Evolutionary conservation across 2,888 invertebrate genomes (phyloP), one percentile per base, ranked within the genome.

Genomic region (Belgica antarctica): DNA sequence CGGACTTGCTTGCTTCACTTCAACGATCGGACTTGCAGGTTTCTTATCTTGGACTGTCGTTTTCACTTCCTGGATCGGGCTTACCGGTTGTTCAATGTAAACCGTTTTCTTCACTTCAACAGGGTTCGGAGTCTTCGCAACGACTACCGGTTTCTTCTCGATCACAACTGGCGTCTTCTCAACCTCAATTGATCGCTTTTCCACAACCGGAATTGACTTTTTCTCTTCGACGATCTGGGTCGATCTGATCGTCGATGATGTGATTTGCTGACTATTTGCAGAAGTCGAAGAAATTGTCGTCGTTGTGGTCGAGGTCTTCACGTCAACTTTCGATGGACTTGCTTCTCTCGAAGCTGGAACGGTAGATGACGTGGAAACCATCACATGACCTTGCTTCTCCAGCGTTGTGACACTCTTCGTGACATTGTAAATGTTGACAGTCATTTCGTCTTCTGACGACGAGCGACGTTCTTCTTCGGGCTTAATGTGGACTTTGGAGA

Each of bases 351-450:
- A n/a, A n/a, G n/a, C n/a, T n/a, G n/a, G n/a, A n/a, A n/a, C n/a
- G n/a, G n/a, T n/a, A n/a, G n/a, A n/a, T 2, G 41, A 41, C 4
- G 41, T 41, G 12, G 41, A 41, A 5, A 52, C 52, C 3, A 15
- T 52, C 47, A 66, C 28, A 8, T 19, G 36, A n/a, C 27, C 17
- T 31, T 41, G 31, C 28, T 68, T 68, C 15, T 68, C 68, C 27
- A 27, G n/a, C 22, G 52, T 68, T 24, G 57, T 57, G 31, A 68
- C 57, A 46, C 68, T 68, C 24, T 68, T 68, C 27, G 41, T 65
- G 7, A 70, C 28, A 25, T 70, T 70, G 15, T 70, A 70, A 41
- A 70, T 61, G 28, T 70, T 70, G 12, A 70, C 61, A 12, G 68
- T 68, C 70, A 61, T 61, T 24, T 70, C 70, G 17, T 69, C 68